These are phyloP conservation scores for Amblyteles armatorius DNA, from an alignment of 2,888 invertebrate genomes.

Conservation along the genomic window DNA sequence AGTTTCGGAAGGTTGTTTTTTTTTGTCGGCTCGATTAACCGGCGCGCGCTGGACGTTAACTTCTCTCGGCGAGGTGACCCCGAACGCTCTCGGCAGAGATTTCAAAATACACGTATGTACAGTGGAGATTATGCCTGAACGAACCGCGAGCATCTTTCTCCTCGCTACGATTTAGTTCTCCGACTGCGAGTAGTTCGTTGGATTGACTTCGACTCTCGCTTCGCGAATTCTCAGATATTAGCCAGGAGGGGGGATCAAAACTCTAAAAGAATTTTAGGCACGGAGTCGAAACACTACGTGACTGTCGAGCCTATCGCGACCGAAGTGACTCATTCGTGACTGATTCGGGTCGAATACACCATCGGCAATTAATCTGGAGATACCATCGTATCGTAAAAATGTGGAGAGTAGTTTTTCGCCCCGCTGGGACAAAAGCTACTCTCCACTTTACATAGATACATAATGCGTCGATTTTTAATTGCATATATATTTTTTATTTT, in stretches of 20 bases:
- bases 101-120: slow-evolving; percentile 57
- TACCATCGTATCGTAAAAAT: not conserved
- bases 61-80: slow-evolving; percentile 60
- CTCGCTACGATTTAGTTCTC: not conserved
- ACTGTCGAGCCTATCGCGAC: slow-evolving; percentile 63
- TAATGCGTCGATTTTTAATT: not conserved
- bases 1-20: slow-evolving; percentile 53
- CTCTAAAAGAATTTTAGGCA: slow-evolving; percentile 25
- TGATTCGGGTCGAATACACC: slow-evolving; percentile 72
- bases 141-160: slow-evolving; percentile 11
- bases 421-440: too few species aligned
- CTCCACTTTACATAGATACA: not conserved
- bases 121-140: slow-evolving; percentile 19
- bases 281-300: slow-evolving; percentile 47
- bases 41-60: slow-evolving; percentile 57
- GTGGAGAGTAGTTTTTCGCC: not conserved
- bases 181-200: slow-evolving; percentile 16
- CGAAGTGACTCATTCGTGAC: slow-evolving; percentile 77
- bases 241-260: slow-evolving; percentile 5
- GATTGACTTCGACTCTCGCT: slow-evolving; percentile 52
- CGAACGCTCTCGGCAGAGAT: slow-evolving; percentile 65
- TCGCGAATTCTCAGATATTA: slow-evolving; percentile 3
- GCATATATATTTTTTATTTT: too few species aligned
- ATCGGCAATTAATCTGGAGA: slow-evolving; percentile 13
- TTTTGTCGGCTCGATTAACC: slow-evolving; percentile 34